Conservation (phyloP, 2,888 invertebrate species). For the Venustoraphidia nigricollis region DNA sequence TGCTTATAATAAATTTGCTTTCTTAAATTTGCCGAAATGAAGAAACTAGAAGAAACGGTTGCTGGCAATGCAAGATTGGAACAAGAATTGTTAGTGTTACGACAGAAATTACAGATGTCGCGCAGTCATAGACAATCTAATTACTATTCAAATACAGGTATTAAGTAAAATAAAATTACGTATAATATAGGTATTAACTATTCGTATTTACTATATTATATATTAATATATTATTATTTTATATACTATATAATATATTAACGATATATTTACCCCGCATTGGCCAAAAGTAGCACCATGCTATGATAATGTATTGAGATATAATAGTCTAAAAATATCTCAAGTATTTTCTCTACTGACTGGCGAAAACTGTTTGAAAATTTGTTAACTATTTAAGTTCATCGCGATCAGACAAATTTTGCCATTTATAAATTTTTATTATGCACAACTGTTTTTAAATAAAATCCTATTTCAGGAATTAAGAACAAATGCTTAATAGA, state of each 20-base stretch:
- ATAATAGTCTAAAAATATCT: background rate
- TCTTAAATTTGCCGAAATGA: conserved; percentile 4
- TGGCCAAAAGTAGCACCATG: too few relatives aligned
- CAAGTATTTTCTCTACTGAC: background rate
- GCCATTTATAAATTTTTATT: background rate
- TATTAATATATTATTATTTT: too few relatives aligned
- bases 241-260: too few relatives aligned
- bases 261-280: too few relatives aligned
- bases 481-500: too few relatives aligned
- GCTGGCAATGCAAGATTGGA: conserved; percentile 80
- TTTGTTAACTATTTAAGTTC: background rate
- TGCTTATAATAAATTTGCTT: too few relatives aligned
- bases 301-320: too few relatives aligned
- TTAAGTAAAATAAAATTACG: conserved; percentile 2
- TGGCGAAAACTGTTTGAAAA: background rate
- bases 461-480: too few relatives aligned
- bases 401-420: background rate
- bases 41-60: conserved; percentile 84
- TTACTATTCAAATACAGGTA: conserved; percentile 26
- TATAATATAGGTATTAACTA: background rate
- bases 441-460: conserved; percentile 1
- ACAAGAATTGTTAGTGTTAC: conserved; percentile 68
- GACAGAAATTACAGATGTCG: conserved; percentile 67
- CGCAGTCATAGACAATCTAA: conserved; percentile 34
- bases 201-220: background rate